Base-by-base conservation (phyloP, 2,888 invertebrate genomes). In the Troglohyphantes excavatus region DNA sequence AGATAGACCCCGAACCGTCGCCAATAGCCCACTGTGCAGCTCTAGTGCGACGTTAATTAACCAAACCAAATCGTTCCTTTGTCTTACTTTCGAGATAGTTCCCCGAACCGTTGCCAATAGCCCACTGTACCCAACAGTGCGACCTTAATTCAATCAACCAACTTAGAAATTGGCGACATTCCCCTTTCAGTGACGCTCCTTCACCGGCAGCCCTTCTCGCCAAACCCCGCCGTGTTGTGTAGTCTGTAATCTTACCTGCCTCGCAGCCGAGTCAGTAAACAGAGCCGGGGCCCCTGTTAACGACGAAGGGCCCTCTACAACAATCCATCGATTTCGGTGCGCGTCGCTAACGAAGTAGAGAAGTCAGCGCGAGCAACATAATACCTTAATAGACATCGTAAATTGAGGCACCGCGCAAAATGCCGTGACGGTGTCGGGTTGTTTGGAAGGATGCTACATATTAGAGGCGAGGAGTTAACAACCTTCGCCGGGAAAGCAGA, bases 321-420 rank as follows among this genome's bases (percentile, higher is more conserved):
- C 53, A 53, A 53, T 59, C 73, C 72, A 82, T 83, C 83, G 83
- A 83, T 83, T 83, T 73, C 33, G n/a, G 53, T 72, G n/a, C 29
- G 19, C 23, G n/a, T 9, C 81, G 82, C 88, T 89, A 89, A 89
- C 88, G 88, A 89, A 89, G 88, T 68, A 82, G 17, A 9, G 5
- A 13, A 39, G 39, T 13, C 9, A 39, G 39, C 39, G 39, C 39
- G 3, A 39, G 39, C 81, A 89, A 89, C 88, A 76, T 89, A 89
- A 89, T 89, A 89, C 88, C 82, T 89, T 89, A 89, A 89, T 89
- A 82, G 88, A 76, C 75, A 59, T 89, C 88, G 88, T 89, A 89
- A 89, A 89, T 89, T 89, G 88, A 89, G 88, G 88, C 67, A 72
- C 88, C 76, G 70, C 67, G 29, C 68, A 89, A 89, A 89, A 82